phyloP scores from a whole-genome alignment of 2,113 vertebrate species.

The Tor tambroides region DNA sequence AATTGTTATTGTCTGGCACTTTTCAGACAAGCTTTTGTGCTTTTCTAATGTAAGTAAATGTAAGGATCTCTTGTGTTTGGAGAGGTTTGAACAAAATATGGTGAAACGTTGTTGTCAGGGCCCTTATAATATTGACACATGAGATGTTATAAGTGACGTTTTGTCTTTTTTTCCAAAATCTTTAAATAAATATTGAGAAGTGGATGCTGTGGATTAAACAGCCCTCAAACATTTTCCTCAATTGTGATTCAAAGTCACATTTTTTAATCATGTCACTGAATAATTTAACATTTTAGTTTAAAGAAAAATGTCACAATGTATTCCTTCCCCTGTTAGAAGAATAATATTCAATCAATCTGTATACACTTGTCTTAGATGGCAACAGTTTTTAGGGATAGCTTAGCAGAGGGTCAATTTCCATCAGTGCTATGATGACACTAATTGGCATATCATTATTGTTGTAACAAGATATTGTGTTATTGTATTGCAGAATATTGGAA shows the following conservation, averaged over 20 bases:
- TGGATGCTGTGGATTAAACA: neutral
- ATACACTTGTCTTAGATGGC: no score
- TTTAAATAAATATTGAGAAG: slow-evolving; percentile 7
- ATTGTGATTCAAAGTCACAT: neutral
- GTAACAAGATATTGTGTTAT: slow-evolving; percentile 5
- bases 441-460: neutral
- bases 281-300: neutral
- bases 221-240: neutral
- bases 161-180: neutral
- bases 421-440: neutral
- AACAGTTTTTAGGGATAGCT: neutral
- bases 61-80: neutral
- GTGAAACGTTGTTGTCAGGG: neutral
- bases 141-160: neutral
- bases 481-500: slow-evolving; percentile 89
- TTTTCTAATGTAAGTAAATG: neutral
- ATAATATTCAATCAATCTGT: neutral
- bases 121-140: neutral
- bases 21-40: neutral
- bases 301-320: neutral
- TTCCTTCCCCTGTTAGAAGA: neutral
- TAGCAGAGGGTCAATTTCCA: neutral
- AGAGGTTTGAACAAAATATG: neutral
- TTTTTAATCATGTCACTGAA: neutral
- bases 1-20: neutral